Evolutionary conservation across 2,888 invertebrate genomes (phyloP).

Genomic region (Lordiphosa andalusiaca): DNA sequence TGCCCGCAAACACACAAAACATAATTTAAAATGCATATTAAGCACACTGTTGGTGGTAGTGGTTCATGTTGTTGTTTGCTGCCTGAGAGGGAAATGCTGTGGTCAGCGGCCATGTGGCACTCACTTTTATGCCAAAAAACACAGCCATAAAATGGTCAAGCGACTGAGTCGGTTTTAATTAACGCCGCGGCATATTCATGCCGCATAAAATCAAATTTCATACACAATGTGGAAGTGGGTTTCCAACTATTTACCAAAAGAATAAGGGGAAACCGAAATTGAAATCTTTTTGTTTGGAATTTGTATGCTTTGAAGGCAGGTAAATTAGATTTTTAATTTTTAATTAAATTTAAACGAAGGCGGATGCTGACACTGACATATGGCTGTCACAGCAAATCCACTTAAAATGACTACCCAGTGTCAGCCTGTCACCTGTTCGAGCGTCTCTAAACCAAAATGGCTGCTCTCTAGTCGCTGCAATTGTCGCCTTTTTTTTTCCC

Average conservation of each 20-base stretch:
- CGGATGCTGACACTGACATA: constrained; percentile 36
- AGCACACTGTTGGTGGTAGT: constrained; percentile 29
- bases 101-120: constrained; percentile 24
- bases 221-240: not conserved
- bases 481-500: constrained; percentile 35
- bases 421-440: constrained; percentile 65
- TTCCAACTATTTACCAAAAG: not conserved
- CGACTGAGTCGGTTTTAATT: constrained; percentile 63
- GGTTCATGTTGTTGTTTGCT: constrained; percentile 15
- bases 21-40: constrained; percentile 44
- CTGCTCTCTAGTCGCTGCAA: constrained; percentile 30
- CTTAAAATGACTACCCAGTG: constrained; percentile 58
- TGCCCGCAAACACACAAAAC: not conserved
- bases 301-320: not conserved
- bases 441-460: constrained; percentile 40
- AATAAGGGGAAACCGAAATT: not conserved
- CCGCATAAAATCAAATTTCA: constrained; percentile 51
- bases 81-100: constrained; percentile 41
- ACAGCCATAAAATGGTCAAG: constrained; percentile 51
- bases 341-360: constrained; percentile 41
- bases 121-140: constrained; percentile 24
- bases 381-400: constrained; percentile 64
- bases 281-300: too few species aligned
- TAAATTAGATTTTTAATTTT: constrained; percentile 15
- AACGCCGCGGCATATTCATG: constrained; percentile 58